Percentiles rank a stretch among this genome's conserved stretches.
Conservation (phyloP, 2,888 invertebrate species). For the Enchytraeus crypticus region DNA sequence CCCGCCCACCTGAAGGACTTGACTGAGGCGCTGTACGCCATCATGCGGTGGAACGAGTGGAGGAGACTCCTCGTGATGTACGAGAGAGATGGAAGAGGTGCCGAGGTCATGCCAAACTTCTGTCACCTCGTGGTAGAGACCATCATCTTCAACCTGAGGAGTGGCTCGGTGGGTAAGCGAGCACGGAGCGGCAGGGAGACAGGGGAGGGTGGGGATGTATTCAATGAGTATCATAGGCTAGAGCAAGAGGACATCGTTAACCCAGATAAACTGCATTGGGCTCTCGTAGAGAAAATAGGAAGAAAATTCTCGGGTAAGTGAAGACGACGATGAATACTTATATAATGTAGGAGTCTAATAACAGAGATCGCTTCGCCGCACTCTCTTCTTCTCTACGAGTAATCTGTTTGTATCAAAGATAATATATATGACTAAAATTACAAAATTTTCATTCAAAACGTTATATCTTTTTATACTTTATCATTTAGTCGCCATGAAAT, state of each 20-base stretch:
- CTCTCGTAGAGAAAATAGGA: not conserved
- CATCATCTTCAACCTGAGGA: not conserved
- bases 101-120: constrained; percentile 54
- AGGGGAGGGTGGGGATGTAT: not conserved
- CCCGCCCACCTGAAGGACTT: constrained; percentile 36
- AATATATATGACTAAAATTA: no score
- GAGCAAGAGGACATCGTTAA: not conserved
- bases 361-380: no score
- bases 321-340: no score
- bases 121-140: constrained; percentile 68
- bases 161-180: not conserved
- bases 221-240: not conserved
- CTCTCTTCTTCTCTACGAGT: no score
- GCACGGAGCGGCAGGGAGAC: no score
- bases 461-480: no score
- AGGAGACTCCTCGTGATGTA: constrained; percentile 64
- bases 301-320: not conserved
- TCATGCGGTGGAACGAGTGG: constrained; percentile 55
- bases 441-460: no score
- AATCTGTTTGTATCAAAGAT: no score
- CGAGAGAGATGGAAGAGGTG: constrained; percentile 60
- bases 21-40: constrained; percentile 20
- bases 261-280: not conserved
- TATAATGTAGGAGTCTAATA: no score
- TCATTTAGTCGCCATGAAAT: no score